These are phyloP conservation scores for Acanthisitta chloris DNA, from an alignment of 2,113 vertebrate species.

Conservation along the genomic window DNA sequence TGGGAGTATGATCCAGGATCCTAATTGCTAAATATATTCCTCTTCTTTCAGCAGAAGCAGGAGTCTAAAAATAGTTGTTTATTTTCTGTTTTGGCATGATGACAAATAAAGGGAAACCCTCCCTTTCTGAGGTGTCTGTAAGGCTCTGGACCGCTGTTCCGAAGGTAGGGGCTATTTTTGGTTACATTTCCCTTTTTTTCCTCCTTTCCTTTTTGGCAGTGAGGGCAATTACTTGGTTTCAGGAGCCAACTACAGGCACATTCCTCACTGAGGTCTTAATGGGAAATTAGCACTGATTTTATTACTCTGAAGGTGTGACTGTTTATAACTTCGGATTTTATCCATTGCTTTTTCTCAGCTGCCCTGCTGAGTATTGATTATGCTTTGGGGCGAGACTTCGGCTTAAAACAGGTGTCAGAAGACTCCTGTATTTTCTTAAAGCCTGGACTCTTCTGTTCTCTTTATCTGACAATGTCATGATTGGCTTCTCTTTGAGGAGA, in stretches of 20 bases:
- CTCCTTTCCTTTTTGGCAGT: neutral
- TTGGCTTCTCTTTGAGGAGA: neutral
- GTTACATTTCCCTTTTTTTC: accelerated
- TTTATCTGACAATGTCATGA: neutral
- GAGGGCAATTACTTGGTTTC: neutral
- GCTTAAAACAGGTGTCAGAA: neutral
- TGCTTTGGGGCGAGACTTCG: neutral
- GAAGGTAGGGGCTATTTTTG: neutral
- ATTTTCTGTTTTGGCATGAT: neutral
- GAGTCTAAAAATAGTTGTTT: neutral
- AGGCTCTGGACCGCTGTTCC: neutral
- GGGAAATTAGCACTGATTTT: neutral
- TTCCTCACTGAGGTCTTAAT: neutral
- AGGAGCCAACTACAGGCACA: neutral
- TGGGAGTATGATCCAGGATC: neutral
- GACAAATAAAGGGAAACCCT: neutral
- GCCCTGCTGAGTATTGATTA: neutral
- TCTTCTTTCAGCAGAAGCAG: neutral
- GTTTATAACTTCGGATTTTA: neutral
- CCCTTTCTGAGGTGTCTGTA: neutral
- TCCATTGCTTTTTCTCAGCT: neutral
- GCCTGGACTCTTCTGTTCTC: neutral
- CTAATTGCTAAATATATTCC: neutral
- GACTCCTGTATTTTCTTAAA: neutral
- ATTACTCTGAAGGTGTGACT: neutral